Conservation (phyloP, 30 jellyfish, hydroid and myxozoan genomes). For the Mastigias papua region DNA sequence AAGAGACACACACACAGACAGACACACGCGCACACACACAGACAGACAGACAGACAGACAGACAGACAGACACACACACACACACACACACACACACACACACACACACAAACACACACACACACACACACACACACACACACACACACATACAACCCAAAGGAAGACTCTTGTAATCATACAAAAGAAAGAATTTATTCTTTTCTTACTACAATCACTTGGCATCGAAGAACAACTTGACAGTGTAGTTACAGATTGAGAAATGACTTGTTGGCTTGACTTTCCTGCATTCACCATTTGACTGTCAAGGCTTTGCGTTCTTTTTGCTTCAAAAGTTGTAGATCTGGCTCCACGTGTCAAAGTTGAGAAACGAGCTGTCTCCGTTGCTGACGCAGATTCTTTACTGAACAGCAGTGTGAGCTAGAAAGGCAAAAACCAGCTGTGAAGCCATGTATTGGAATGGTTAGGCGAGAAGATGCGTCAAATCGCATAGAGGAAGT, state of each 20-base stretch:
- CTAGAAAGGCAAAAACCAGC: conserved; percentile 12
- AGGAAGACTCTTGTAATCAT: too few species aligned
- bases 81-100: too few species aligned
- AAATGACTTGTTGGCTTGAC: not conserved
- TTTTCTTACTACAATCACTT: conserved; percentile 11
- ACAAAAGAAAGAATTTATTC: too few species aligned
- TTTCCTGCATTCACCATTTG: not conserved
- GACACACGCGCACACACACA: too few species aligned
- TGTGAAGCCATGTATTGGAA: not conserved
- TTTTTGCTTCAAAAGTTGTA: not conserved
- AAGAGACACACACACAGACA: too few species aligned
- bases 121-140: too few species aligned
- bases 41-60: too few species aligned
- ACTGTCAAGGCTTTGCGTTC: not conserved
- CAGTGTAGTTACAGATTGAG: conserved; percentile 24
- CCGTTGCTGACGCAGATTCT: conserved; percentile 28
- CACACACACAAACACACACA: too few species aligned
- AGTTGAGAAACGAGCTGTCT: conserved; percentile 36
- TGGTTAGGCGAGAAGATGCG: not conserved
- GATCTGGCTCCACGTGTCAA: conserved; percentile 8
- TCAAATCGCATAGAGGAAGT: not conserved
- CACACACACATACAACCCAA: too few species aligned
- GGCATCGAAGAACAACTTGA: conserved; percentile 19
- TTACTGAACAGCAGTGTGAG: conserved; percentile 53
- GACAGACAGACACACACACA: too few species aligned